Evolutionary conservation across 2,888 invertebrate genomes (phyloP).

Genomic region (Sminthurinus aureus): DNA sequence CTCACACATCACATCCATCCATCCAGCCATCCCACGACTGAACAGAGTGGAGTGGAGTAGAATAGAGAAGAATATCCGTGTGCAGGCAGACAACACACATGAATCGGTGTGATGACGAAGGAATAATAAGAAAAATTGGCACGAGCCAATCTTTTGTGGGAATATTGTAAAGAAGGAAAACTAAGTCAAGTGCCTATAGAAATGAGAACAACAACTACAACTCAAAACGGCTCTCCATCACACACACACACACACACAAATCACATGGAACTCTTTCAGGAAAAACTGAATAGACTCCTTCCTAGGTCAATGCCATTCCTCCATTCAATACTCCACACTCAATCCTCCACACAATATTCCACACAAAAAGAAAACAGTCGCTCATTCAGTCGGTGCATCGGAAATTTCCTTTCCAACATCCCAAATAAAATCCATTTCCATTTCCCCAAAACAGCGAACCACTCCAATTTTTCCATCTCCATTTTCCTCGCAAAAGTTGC

Average conservation of each 20-base stretch:
- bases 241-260: conserved; percentile 30
- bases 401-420: conserved; percentile 2
- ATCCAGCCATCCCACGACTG: neutral
- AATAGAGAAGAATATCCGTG: neutral
- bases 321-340: conserved; percentile 48
- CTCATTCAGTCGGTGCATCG: conserved; percentile 26
- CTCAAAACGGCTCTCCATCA: conserved; percentile 36
- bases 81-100: neutral
- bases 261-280: conserved; percentile 46
- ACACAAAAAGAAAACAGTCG: neutral
- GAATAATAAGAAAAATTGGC: conserved; percentile 43
- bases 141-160: conserved; percentile 37
- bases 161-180: neutral
- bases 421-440: neutral
- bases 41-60: neutral
- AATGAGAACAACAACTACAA: conserved; percentile 25
- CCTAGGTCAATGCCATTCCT: conserved; percentile 51
- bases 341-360: conserved; percentile 37
- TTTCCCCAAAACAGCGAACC: too few species aligned
- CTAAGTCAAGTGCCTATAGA: conserved; percentile 38
- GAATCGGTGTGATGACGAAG: conserved; percentile 31
- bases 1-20: neutral
- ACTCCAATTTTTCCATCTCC: neutral
- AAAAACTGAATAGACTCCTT: conserved; percentile 36
- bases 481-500: neutral